phyloP scores from a whole-genome alignment of 2,797 vertebrate genomes.

The Cyprinodon diabolis region DNA sequence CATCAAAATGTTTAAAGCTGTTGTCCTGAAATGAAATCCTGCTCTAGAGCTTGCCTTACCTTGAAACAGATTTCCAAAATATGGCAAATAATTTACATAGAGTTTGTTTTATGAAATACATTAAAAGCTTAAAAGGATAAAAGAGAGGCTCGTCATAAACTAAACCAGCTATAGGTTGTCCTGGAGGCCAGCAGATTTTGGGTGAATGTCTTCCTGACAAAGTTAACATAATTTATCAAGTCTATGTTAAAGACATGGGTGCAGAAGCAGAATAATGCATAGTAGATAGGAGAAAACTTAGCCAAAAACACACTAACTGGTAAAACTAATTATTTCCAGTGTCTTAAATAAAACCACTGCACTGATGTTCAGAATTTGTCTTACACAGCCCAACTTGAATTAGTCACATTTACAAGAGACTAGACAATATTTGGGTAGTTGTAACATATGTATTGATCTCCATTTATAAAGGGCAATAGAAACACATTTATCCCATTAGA shows the following conservation, averaged over 20 bases:
- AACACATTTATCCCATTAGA: background rate
- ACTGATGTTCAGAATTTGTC: background rate
- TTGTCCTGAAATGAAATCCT: background rate
- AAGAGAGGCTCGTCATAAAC: background rate
- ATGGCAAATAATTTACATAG: background rate
- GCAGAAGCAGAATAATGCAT: background rate
- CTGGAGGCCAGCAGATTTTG: background rate
- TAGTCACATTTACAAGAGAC: background rate
- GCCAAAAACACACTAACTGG: background rate
- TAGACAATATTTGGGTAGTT: background rate
- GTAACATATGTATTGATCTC: background rate
- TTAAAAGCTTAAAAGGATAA: background rate
- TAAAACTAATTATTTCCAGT: background rate
- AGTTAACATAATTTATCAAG: background rate
- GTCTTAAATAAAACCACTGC: background rate
- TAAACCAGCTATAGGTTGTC: background rate
- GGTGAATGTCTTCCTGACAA: background rate
- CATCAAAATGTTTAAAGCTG: background rate
- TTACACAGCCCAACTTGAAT: background rate
- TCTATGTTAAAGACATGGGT: background rate
- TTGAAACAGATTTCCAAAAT: background rate
- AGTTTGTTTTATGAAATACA: background rate
- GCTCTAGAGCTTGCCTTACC: background rate
- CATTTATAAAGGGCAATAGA: background rate
- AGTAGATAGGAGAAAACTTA: background rate